These are phyloP conservation scores for Sporophila hypoxantha DNA, from an alignment of 2,113 vertebrate genomes.

Conservation along the genomic window DNA sequence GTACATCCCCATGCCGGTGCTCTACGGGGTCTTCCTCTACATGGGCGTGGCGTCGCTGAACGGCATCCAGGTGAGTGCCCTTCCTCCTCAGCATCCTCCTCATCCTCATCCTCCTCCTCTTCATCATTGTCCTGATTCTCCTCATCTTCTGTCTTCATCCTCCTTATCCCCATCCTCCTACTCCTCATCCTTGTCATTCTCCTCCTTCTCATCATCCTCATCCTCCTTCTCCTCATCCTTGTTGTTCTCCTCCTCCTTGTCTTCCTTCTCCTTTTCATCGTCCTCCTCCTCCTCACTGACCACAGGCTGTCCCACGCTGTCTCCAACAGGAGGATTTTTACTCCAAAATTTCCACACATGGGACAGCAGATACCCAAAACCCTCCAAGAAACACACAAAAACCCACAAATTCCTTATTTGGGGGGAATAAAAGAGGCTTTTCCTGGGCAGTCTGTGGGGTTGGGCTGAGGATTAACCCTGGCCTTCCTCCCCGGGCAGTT, in stretches of 20 bases:
- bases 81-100: neutral
- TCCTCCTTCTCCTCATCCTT: neutral
- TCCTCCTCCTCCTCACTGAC: neutral
- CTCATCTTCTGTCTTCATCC: no score
- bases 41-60: conserved; percentile 94
- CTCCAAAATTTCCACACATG: accelerated
- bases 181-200: neutral
- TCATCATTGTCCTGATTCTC: no score
- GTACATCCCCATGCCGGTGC: conserved; percentile 93
- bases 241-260: neutral
- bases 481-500: conserved; percentile 68
- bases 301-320: accelerated
- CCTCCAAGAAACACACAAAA: accelerated
- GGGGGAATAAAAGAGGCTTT: neutral
- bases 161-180: neutral
- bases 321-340: neutral
- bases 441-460: neutral
- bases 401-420: accelerated
- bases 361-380: neutral
- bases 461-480: neutral
- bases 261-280: neutral
- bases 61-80: conserved; percentile 84
- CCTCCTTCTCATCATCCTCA: neutral
- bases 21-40: conserved; percentile 93
- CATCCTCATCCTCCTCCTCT: no score